phyloP scores from a whole-genome alignment of 2,888 invertebrate genomes.

The Drosophila nigricruria region DNA sequence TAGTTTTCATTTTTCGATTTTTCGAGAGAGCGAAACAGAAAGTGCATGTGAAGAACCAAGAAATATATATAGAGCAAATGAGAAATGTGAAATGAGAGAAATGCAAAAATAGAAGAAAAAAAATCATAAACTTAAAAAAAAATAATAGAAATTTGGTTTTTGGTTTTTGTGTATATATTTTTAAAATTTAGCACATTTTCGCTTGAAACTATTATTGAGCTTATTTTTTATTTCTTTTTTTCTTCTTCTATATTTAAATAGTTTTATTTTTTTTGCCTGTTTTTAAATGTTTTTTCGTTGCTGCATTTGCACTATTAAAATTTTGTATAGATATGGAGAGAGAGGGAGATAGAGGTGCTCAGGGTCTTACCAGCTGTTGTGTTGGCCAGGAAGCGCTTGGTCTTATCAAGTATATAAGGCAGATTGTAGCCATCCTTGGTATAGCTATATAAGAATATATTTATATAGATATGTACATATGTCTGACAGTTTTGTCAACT shows the following conservation, averaged over 20 bases:
- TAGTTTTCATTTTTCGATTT: constrained; percentile 11
- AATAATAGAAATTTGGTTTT: constrained; percentile 11
- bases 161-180: constrained; percentile 70
- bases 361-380: constrained; percentile 84
- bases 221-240: constrained; percentile 25
- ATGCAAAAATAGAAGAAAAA: constrained; percentile 48
- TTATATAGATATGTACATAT: no score
- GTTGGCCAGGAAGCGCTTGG: constrained; percentile 85
- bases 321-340: background rate
- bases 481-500: constrained; percentile 35
- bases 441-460: constrained; percentile 62
- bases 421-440: constrained; percentile 85
- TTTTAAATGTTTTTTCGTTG: constrained; percentile 47
- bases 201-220: constrained; percentile 51
- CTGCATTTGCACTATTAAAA: constrained; percentile 73
- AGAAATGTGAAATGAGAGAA: constrained; percentile 42
- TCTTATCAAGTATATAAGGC: constrained; percentile 85
- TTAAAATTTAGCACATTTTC: constrained; percentile 78
- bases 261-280: constrained; percentile 39
- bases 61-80: constrained; percentile 51
- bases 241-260: constrained; percentile 7
- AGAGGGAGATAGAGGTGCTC: background rate
- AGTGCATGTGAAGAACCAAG: constrained; percentile 55
- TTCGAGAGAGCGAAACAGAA: constrained; percentile 51
- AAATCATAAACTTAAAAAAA: constrained; percentile 39